Percentiles rank a stretch among this genome's conserved stretches.
phyloP scores from a whole-genome alignment of 2,888 invertebrate species.

The Myopa testacea region DNA sequence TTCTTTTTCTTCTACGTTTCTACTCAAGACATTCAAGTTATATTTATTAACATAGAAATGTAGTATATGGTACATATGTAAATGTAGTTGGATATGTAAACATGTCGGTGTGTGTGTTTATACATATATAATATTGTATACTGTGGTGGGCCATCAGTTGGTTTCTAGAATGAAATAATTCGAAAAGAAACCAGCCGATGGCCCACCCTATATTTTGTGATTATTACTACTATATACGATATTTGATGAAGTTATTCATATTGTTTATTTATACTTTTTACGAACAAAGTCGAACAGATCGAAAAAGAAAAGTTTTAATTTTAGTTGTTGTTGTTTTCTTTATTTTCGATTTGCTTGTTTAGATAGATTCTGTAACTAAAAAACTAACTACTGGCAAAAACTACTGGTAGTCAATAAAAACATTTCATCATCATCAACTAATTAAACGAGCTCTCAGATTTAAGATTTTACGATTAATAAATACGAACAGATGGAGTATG shows the following conservation, averaged over 20 bases:
- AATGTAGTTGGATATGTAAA: too few relatives aligned
- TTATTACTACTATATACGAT: too few relatives aligned
- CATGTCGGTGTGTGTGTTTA: not conserved
- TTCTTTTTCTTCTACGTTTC: not conserved
- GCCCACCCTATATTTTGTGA: too few relatives aligned
- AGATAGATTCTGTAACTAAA: not conserved
- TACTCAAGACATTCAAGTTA: constrained; percentile 42
- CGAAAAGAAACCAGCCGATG: too few relatives aligned
- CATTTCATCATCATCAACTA: constrained; percentile 39
- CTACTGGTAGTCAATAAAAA: constrained; percentile 41
- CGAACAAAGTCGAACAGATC: constrained; percentile 12
- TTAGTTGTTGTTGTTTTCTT: not conserved
- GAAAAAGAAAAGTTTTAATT: constrained; percentile 28
- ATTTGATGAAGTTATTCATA: not conserved
- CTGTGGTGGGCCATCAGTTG: not conserved
- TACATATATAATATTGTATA: not conserved
- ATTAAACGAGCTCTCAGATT: constrained; percentile 29
- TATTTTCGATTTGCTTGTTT: not conserved
- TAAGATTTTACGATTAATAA: not conserved
- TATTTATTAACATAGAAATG: constrained; percentile 18
- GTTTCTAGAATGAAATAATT: too few relatives aligned
- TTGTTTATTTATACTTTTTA: too few relatives aligned
- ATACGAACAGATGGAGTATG: constrained; percentile 15
- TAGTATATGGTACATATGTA: not conserved
- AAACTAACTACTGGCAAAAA: constrained; percentile 9